phyloP scores from a whole-genome alignment of 2,797 vertebrate genomes.

The Perodicticus potto region DNA sequence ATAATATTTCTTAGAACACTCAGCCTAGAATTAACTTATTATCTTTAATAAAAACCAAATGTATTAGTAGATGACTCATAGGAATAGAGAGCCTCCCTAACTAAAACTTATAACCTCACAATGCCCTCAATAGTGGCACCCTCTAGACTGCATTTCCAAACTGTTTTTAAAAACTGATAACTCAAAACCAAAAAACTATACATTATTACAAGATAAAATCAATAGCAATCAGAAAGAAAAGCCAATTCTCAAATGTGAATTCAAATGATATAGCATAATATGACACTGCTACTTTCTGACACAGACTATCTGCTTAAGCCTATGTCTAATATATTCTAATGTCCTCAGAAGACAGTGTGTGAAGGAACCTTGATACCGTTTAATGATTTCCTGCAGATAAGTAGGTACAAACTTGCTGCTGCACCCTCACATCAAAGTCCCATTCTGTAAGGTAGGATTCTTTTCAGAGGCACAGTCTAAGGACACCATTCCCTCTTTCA shows the following conservation, averaged over 20 bases:
- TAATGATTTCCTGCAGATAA: background rate
- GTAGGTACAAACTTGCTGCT: background rate
- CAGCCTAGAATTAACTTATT: background rate
- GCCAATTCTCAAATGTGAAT: background rate
- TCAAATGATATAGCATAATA: background rate
- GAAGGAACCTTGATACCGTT: background rate
- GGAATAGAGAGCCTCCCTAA: background rate
- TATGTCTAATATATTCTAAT: background rate
- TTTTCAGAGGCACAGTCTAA: background rate
- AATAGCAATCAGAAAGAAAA: background rate
- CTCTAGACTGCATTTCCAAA: background rate
- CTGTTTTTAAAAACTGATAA: background rate
- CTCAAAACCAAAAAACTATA: background rate
- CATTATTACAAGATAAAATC: background rate
- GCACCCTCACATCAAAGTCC: background rate
- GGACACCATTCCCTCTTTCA: background rate
- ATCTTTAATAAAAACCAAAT: background rate
- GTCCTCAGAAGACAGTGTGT: background rate
- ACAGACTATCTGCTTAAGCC: background rate
- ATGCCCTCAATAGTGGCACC: background rate
- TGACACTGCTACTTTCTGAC: background rate
- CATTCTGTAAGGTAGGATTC: background rate
- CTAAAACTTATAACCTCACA: background rate
- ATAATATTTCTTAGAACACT: background rate
- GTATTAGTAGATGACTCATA: background rate